These are phyloP conservation scores for Drosophila serrata DNA, from an alignment of 1,140 invertebrate species.

Conservation along the genomic window DNA sequence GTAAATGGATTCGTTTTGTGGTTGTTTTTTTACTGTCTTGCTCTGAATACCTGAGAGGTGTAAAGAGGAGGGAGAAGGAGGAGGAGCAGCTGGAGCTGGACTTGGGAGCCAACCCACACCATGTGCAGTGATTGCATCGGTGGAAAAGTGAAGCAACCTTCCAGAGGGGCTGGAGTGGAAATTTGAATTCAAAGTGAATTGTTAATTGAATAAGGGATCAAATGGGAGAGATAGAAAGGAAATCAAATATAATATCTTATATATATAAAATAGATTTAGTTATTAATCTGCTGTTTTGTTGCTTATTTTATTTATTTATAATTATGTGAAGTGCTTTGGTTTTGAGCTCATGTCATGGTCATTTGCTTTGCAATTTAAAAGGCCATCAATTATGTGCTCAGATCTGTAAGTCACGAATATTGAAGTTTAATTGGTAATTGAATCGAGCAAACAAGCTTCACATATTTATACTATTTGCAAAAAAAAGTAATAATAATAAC, in stretches of 20 bases:
- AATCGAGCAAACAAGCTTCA: constrained; percentile 11
- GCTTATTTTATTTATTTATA: neutral
- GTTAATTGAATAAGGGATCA: neutral
- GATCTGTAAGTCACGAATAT: constrained; percentile 14
- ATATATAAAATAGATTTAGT: too few relatives aligned
- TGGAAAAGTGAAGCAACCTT: constrained; percentile 39
- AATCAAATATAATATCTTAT: neutral
- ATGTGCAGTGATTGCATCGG: constrained; percentile 54
- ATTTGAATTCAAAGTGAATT: constrained; percentile 4
- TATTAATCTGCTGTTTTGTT: neutral
- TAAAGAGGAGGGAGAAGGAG: neutral
- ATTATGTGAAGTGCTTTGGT: neutral
- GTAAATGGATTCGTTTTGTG: constrained; percentile 47
- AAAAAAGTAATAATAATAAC: neutral
- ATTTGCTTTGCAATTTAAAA: constrained; percentile 9
- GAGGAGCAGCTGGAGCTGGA: neutral
- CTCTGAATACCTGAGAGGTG: constrained; percentile 68
- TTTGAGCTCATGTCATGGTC: constrained; percentile 15
- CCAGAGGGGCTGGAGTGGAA: constrained; percentile 1
- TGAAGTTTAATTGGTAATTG: constrained; percentile 19
- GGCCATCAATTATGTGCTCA: constrained; percentile 16
- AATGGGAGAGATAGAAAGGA: neutral
- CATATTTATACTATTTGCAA: constrained; percentile 12
- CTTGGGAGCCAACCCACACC: neutral
- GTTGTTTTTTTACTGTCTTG: constrained; percentile 57